Evolutionary conservation across 2,797 vertebrate genomes (phyloP), one percentile per base, ranked within the genome.

Genomic region (Sebastes umbrosus): DNA sequence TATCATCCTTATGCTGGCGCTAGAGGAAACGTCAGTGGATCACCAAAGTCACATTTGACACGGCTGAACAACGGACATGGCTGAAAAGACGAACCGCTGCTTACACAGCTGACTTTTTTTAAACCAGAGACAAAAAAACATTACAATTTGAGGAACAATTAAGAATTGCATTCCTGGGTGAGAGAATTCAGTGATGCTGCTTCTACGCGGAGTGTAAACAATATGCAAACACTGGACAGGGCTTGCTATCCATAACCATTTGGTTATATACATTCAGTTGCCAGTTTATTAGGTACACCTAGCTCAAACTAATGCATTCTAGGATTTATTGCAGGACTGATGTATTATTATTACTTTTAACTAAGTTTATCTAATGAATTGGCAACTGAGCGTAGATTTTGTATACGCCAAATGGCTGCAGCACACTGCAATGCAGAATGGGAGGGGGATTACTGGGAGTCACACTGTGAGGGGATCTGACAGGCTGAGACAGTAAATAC

Each of bases 401-500:
- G 18, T 31, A 27, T 4, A 13, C 1, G 0, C 7, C 4, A 2
- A 22, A 18, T n/a, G 12, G 29, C 77, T 73, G 18, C 54, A 39
- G 43, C 52, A 63, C 20, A 5, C 8, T 64, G 46, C 50, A 12
- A 32, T 12, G 13, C 39, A 73, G 69, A 75, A 50, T 54, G 52
- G 20, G 20, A 31, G 58, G 69, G 55, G 76, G 81, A 83, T 88
- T 82, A 85, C 54, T 50, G 2, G 8, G 31, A 55, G 76, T 73
- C 78, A 75, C 32, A 70, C 74, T 59, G 73, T n/a, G 46, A 82
- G 71, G 73, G 57, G 73, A 85, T 82, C 78, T 69, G 75, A 71
- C 60, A 73, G 66, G 78, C 64, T 77, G 73, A 90, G 76, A 80
- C 74, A 67, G 82, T 86, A 84, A 92, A 91, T 75, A 85, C 62